These are phyloP conservation scores for Machimus rusticus DNA, from an alignment of 2,888 invertebrate genomes.

Conservation along the genomic window DNA sequence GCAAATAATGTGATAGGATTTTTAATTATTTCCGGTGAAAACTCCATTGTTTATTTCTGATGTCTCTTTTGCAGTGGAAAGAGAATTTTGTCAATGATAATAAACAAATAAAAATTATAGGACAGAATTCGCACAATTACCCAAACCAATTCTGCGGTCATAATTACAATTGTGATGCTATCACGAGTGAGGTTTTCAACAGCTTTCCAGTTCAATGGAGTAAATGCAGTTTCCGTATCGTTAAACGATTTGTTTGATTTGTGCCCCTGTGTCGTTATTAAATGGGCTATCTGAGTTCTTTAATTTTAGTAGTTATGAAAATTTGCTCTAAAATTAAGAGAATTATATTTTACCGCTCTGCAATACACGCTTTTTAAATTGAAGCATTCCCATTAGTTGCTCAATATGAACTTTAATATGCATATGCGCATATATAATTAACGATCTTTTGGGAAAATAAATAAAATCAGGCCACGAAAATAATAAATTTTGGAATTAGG, in stretches of 20 bases:
- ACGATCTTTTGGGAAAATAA: background rate
- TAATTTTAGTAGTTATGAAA: background rate
- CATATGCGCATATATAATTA: background rate
- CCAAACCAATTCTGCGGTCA: background rate
- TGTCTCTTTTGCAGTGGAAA: background rate
- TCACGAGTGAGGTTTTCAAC: background rate
- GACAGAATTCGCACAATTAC: background rate
- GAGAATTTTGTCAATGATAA: background rate
- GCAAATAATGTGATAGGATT: background rate
- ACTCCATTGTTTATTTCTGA: background rate
- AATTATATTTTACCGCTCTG: background rate
- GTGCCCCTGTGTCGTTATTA: background rate
- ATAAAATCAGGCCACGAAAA: no score
- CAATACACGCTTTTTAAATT: background rate
- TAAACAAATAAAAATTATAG: background rate
- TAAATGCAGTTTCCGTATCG: background rate
- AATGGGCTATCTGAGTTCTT: background rate
- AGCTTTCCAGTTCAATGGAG: background rate
- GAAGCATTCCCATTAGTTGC: background rate
- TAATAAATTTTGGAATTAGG: no score
- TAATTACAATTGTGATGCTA: constrained; percentile 6
- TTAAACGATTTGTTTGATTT: background rate
- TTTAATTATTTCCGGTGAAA: background rate
- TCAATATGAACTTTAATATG: background rate
- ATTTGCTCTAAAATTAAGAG: background rate